Percentiles rank a stretch among this genome's conserved stretches.
Conservation (phyloP, 2,797 vertebrate genomes). For the Poeciliopsis presidionis region DNA sequence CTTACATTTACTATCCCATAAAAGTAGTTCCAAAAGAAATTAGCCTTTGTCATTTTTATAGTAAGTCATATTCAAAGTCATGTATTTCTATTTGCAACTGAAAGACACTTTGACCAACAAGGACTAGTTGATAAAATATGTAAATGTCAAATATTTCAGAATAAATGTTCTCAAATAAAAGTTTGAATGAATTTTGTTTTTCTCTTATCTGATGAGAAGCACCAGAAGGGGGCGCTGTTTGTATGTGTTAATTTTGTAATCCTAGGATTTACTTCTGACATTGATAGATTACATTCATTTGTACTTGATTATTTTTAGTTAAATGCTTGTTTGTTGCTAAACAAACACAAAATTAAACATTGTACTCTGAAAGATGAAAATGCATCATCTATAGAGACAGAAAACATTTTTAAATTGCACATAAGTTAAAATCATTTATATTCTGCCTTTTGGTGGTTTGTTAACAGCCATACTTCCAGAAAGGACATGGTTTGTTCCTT, state of each 20-base stretch:
- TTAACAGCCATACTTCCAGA: neutral
- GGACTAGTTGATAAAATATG: neutral
- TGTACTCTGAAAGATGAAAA: neutral
- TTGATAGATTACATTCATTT: neutral
- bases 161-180: neutral
- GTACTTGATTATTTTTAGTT: neutral
- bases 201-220: neutral
- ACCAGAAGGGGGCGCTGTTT: neutral
- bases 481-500: neutral
- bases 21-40: neutral
- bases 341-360: neutral
- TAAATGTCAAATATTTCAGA: neutral
- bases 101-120: neutral
- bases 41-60: neutral
- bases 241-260: neutral
- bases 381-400: neutral
- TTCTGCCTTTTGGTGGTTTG: neutral
- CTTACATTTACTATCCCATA: neutral
- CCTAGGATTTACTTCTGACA: neutral
- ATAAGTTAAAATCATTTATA: neutral
- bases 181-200: neutral
- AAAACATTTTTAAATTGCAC: neutral
- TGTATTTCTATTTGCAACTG: neutral
- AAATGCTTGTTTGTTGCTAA: neutral
- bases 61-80: neutral